Evolutionary conservation across 53 echinoderm and acorn worm species (phyloP).

Genomic region (Paracentrotus lividus): DNA sequence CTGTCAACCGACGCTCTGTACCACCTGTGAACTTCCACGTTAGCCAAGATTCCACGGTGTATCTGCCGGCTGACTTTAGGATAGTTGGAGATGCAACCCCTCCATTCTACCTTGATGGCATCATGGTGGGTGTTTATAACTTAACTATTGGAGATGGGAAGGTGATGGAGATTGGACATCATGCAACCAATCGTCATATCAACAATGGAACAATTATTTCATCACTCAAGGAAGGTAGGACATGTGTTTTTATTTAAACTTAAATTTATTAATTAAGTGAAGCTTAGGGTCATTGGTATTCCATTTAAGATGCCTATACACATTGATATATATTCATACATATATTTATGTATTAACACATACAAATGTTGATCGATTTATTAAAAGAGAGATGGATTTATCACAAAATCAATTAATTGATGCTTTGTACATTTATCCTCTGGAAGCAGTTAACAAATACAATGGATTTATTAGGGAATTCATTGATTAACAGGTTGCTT

Average conservation of each 20-base stretch:
- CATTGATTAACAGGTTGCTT: not conserved
- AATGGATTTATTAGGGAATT: not conserved
- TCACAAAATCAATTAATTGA: not conserved
- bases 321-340: too few relatives aligned
- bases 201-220: slow-evolving; percentile 82
- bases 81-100: slow-evolving; percentile 82
- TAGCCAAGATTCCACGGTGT: slow-evolving; percentile 76
- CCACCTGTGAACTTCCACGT: slow-evolving; percentile 91
- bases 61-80: slow-evolving; percentile 85
- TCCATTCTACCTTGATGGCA: slow-evolving; percentile 85
- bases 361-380: not conserved
- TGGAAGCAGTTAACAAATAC: too few relatives aligned
- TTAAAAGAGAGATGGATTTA: not conserved
- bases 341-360: not conserved
- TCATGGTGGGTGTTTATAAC: slow-evolving; percentile 87
- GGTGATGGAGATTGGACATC: slow-evolving; percentile 79
- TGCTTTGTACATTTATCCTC: not conserved
- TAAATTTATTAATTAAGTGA: too few relatives aligned
- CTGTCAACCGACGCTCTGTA: slow-evolving; percentile 74
- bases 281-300: too few relatives aligned
- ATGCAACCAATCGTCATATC: slow-evolving; percentile 88
- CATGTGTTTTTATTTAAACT: not conserved
- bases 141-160: slow-evolving; percentile 83
- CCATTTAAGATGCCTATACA: too few relatives aligned
- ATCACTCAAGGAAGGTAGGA: slow-evolving; percentile 77